Conservation (phyloP, 37 sponge, comb jelly and placozoan species). For the Chondrosia reniformis region DNA sequence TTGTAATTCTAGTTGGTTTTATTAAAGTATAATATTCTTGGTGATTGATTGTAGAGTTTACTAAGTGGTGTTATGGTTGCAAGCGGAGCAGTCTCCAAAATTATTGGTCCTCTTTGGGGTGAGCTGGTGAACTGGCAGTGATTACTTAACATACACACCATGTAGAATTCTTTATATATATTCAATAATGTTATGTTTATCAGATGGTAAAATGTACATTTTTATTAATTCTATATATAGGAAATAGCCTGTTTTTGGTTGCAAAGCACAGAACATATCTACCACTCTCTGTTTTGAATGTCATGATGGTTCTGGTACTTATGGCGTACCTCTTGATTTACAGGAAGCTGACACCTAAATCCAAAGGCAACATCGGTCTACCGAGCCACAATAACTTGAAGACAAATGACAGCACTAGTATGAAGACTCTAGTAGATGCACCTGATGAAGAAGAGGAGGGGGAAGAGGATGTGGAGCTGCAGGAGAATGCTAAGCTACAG, state of each 20-base stretch:
- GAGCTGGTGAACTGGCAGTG: background rate
- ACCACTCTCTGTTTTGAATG: background rate
- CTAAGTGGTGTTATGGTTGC: conserved; percentile 24
- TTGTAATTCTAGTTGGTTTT: background rate
- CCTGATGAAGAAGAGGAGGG: background rate
- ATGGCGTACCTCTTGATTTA: conserved; percentile 21
- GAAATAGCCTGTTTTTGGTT: conserved; percentile 27
- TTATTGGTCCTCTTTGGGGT: conserved; percentile 42
- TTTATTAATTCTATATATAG: background rate
- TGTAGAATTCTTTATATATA: background rate
- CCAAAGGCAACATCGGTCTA: background rate
- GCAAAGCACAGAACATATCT: conserved; percentile 22
- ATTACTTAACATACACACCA: background rate
- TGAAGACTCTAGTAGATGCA: background rate
- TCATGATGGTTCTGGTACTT: background rate
- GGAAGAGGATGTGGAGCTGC: background rate
- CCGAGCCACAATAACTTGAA: background rate
- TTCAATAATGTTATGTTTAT: background rate
- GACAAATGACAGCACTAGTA: background rate
- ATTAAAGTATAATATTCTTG: background rate
- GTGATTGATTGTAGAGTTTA: conserved; percentile 23
- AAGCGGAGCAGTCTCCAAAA: conserved; percentile 20
- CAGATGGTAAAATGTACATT: background rate
- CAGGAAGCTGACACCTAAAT: conserved; percentile 1
- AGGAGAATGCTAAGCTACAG: background rate